Conservation (phyloP, 2,113 vertebrate species). For the Pyrgilauda ruficollis region DNA sequence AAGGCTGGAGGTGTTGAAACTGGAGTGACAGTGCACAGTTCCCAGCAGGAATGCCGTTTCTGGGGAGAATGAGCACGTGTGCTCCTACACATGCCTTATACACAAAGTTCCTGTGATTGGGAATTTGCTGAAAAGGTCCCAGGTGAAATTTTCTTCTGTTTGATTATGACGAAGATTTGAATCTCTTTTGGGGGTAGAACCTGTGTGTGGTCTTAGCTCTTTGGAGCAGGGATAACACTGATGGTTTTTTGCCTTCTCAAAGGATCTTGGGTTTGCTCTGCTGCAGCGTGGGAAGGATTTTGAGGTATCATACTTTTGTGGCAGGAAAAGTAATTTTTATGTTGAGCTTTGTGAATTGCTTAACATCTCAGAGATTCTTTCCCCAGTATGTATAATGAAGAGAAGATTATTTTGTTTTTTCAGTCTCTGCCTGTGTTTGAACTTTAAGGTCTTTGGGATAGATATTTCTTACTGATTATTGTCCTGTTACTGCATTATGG, state of each 20-base stretch:
- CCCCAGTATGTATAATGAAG: not conserved
- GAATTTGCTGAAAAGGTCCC: not conserved
- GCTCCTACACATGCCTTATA: not conserved
- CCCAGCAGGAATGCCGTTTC: rapidly evolving
- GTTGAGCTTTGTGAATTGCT: not conserved
- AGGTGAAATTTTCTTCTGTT: not conserved
- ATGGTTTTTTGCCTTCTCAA: not conserved
- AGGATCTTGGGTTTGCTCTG: not conserved
- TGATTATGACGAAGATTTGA: not conserved
- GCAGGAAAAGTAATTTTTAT: not conserved
- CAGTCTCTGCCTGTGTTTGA: not conserved
- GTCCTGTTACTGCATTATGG: not conserved
- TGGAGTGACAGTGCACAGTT: not conserved
- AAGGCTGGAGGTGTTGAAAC: not conserved
- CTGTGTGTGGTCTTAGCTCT: not conserved
- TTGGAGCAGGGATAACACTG: not conserved
- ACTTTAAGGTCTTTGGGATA: not conserved
- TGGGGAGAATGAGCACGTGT: not conserved
- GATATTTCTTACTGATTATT: not conserved
- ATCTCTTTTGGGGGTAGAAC: not conserved
- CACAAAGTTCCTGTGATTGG: not conserved
- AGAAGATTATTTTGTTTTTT: not conserved
- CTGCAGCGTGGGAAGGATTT: not conserved
- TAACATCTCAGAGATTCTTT: not conserved
- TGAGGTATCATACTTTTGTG: not conserved